phyloP scores from a whole-genome alignment of 2,797 vertebrate genomes.

The Huso huso region DNA sequence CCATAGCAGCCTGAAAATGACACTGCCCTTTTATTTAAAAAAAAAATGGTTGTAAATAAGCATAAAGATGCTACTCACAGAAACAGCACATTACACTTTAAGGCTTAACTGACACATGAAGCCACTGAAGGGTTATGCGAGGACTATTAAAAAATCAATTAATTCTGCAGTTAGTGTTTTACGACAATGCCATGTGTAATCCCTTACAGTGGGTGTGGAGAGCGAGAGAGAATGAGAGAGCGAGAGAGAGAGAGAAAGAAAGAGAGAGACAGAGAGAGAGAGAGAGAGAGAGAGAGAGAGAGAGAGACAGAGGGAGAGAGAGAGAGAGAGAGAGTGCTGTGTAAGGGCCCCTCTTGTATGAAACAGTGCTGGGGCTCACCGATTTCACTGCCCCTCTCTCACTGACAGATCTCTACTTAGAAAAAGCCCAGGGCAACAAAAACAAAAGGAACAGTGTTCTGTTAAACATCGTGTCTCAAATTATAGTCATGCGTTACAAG shows the following conservation, averaged over 20 bases:
- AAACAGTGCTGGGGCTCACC: not conserved
- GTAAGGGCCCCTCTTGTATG: not conserved
- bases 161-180: slow-evolving; percentile 50
- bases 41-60: too few relatives aligned
- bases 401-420: slow-evolving; percentile 20
- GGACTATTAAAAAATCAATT: slow-evolving; percentile 60
- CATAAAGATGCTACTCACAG: too few relatives aligned
- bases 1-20: too few relatives aligned
- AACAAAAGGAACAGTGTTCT: slow-evolving; percentile 56
- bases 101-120: not conserved
- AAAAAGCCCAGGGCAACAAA: slow-evolving; percentile 42
- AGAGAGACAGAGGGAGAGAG: slow-evolving; percentile 6
- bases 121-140: slow-evolving; percentile 48
- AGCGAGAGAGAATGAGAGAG: slow-evolving; percentile 23
- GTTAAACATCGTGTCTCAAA: slow-evolving; percentile 50
- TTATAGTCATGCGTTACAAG: slow-evolving; percentile 48
- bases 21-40: too few relatives aligned
- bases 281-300: slow-evolving; percentile 11
- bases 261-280: slow-evolving; percentile 12
- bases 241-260: slow-evolving; percentile 20
- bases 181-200: slow-evolving; percentile 54
- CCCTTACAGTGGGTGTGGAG: slow-evolving; percentile 34
- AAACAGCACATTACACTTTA: too few relatives aligned
- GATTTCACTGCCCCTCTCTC: slow-evolving; percentile 10
- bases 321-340: not conserved